Base-by-base conservation (phyloP, 2,888 invertebrate species). In the Heterodera filipjevi region DNA sequence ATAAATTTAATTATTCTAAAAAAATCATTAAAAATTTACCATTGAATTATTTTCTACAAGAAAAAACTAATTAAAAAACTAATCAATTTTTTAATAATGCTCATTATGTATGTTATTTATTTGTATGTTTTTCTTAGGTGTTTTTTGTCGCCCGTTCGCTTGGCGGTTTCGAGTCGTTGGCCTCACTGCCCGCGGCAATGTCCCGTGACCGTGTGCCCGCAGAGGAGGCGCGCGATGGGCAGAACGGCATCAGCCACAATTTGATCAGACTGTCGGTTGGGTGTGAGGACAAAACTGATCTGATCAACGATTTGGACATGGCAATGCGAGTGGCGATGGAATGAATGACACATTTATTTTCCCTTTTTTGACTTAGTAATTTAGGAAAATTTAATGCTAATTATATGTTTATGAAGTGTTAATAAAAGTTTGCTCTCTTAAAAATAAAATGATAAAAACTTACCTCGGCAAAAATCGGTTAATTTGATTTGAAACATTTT, bases 111-210 rank as follows among this genome's bases (percentile, higher is more conserved):
- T 39, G 12, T 39, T 39, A n/a, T n/a, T n/a, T n/a, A n/a, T n/a
- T n/a, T n/a, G n/a, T 39, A 39, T 39, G 10, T 39, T 10, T 39
- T 39, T 39, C 12, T 39, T 39, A 39, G 39, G 22, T 64, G 22
- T 64, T 64, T 64, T 81, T 59, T 12, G 16, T 96, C 74, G 97
- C 97, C 6, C 97, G 96, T 90, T 96, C 96, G 89, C 92, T 99
- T 80, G 98, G 98, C 73, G 96, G 96, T 78, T 95, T 93, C 87
- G 96, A 98, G 90, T 95, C 95, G 89, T 92, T 98, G 83, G 95
- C 95, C 3, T 95, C 96, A 91, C 92, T 96, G 84, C 97, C 97
- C 49, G 81, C 86, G 19, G 90, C 95, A 35, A 98, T 98, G 98
- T 97, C 97, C 0, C 98, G 99, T 89, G 94, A 95, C 1, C 94